Base-by-base conservation (phyloP, 2,888 invertebrate species). In the Lycophotia porphyrea region DNA sequence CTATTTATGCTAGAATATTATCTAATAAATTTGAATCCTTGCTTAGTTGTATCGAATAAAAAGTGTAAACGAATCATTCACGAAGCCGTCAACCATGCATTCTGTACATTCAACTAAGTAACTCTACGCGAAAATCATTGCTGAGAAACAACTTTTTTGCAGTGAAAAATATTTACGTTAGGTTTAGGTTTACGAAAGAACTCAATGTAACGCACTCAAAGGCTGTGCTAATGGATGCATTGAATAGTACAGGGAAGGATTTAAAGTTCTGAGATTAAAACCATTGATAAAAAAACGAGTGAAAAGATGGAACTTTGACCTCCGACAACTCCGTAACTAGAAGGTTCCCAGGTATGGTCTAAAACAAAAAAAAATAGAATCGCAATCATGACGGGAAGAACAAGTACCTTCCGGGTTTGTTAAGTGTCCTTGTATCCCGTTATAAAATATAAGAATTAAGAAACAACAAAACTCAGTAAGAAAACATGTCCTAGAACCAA, bases 1-100 rank as follows among this genome's bases (percentile, higher is more conserved):
- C 64, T 58, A 44, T 55, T 74, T 74, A 34, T 58, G 74, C 44
- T 63, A 15, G 9, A 61, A 21, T 42, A 42, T 49, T 77, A n/a
- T n/a, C n/a, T n/a, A 68, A 24, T 60, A 13, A 77, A 42, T 67
- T 49, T 9, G 31, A 44, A 58, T 27, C 5, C 1, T 42, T 42
- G 42, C 4, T 55, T 49, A 44, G 3, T n/a, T 71, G 15, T 9
- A 18, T 39, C 3, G n/a, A 63, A 39, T 27, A 34, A 0, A 21
- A 21, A 0, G 1, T 31, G 21, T 27, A 15, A 15, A 18, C 2
- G 7, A 27, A 15, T 27, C 2, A 5, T 55, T 55, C 0, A 27
- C 3, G 1, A 27, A 55, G 55, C 15, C 55, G 52, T 52, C n/a
- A 13, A 27, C 5, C 5, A 55, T 27, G 13, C 13, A 27, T 55